Percentiles rank a stretch among this genome's conserved stretches.
phyloP scores from a whole-genome alignment of 1,140 invertebrate genomes.

The Diabrotica virgifera region DNA sequence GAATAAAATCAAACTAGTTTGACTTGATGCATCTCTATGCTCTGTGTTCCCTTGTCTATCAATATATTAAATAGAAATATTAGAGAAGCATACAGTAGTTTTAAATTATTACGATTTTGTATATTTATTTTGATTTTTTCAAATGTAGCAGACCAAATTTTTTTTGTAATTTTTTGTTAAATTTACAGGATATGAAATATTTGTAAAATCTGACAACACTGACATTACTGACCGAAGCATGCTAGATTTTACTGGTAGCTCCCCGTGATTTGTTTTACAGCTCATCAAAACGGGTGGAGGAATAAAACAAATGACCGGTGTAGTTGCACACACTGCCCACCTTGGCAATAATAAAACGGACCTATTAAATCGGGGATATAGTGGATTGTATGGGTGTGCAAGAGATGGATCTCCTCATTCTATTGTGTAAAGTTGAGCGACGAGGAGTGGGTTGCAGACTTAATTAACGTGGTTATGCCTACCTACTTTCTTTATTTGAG shows the following conservation, averaged over 20 bases:
- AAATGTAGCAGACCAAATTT: no score
- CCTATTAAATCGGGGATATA: constrained; percentile 9
- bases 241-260: constrained; percentile 3
- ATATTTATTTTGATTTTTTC: no score
- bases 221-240: no score
- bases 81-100: no score
- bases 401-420: background rate
- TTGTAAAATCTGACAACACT: no score
- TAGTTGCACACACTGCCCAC: constrained; percentile 3
- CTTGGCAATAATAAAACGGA: constrained; percentile 16
- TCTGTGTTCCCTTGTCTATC: no score
- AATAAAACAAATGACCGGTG: constrained; percentile 18
- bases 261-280: constrained; percentile 19
- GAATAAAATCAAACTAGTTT: no score
- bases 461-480: background rate
- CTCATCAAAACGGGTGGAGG: constrained; percentile 17
- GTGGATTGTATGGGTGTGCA: constrained; percentile 1
- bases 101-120: no score
- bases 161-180: no score
- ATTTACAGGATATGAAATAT: no score
- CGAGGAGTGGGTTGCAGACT: background rate
- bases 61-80: no score
- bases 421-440: background rate
- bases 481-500: background rate
- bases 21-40: no score